phyloP scores from a whole-genome alignment of 2,113 vertebrate species.

The Rhodinocichla rosea region DNA sequence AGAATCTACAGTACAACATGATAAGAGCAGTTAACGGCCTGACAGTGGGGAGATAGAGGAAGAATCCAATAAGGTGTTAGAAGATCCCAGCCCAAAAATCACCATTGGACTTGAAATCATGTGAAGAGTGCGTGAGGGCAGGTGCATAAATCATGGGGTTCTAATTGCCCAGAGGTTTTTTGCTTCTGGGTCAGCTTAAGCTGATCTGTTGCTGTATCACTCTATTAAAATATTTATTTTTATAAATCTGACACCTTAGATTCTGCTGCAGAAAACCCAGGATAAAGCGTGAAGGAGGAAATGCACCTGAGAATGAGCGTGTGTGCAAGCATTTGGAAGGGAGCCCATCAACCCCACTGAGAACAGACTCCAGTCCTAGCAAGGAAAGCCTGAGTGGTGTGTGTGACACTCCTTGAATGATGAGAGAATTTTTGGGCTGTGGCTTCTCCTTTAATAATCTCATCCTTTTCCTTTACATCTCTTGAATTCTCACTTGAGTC shows the following conservation, averaged over 20 bases:
- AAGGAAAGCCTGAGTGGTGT: neutral
- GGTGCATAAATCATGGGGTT: neutral
- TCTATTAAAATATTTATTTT: neutral
- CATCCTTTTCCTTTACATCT: neutral
- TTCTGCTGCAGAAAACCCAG: neutral
- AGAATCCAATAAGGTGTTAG: neutral
- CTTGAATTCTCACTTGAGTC: neutral
- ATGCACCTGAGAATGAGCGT: accelerated
- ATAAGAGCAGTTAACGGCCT: neutral
- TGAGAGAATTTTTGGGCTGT: neutral
- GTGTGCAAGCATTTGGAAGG: neutral
- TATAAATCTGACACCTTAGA: neutral
- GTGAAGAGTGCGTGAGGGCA: accelerated
- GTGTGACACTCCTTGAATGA: neutral
- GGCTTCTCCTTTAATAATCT: neutral
- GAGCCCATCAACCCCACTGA: neutral
- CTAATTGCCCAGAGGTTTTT: neutral
- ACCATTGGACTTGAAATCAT: neutral
- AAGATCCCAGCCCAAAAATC: neutral
- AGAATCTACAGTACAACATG: neutral
- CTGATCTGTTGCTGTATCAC: accelerated
- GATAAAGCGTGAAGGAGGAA: neutral
- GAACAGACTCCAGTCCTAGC: neutral
- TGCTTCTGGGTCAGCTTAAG: neutral
- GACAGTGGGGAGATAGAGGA: neutral